phyloP scores from a whole-genome alignment of 2,797 vertebrate species.

The Nannoperca australis region DNA sequence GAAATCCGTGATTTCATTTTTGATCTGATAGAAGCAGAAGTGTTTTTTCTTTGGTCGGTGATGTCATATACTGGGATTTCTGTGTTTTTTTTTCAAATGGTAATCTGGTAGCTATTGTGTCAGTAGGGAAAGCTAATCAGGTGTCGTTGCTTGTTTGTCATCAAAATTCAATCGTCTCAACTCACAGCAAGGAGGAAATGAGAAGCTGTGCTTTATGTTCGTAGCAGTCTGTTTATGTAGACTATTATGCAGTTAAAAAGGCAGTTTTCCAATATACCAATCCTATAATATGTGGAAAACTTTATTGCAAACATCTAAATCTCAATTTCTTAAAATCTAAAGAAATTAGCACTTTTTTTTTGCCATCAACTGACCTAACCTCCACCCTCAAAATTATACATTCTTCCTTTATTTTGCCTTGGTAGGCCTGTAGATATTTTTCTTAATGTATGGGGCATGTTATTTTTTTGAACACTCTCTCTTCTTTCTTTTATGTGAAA shows the following conservation, averaged over 20 bases:
- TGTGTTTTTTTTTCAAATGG: background rate
- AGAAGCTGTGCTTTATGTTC: background rate
- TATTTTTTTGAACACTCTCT: background rate
- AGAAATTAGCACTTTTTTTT: background rate
- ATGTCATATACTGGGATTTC: background rate
- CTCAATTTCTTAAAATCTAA: background rate
- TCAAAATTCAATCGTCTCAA: background rate
- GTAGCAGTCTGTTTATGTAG: background rate
- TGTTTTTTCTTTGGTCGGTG: background rate
- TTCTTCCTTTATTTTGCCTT: background rate
- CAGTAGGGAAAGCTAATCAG: background rate
- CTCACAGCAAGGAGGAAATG: background rate
- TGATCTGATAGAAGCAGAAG: slow-evolving; percentile 11
- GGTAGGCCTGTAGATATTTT: background rate
- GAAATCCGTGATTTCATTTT: slow-evolving; percentile 46
- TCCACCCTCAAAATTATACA: background rate
- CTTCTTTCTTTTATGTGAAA: background rate
- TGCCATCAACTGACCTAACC: no score
- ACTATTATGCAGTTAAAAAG: background rate
- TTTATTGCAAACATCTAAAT: background rate
- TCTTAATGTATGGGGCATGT: background rate
- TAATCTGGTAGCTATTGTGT: background rate
- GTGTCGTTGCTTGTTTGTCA: background rate
- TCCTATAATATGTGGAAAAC: background rate
- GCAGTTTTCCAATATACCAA: background rate